phyloP scores from a whole-genome alignment of 2,113 vertebrate species.

The Setophaga coronata region DNA sequence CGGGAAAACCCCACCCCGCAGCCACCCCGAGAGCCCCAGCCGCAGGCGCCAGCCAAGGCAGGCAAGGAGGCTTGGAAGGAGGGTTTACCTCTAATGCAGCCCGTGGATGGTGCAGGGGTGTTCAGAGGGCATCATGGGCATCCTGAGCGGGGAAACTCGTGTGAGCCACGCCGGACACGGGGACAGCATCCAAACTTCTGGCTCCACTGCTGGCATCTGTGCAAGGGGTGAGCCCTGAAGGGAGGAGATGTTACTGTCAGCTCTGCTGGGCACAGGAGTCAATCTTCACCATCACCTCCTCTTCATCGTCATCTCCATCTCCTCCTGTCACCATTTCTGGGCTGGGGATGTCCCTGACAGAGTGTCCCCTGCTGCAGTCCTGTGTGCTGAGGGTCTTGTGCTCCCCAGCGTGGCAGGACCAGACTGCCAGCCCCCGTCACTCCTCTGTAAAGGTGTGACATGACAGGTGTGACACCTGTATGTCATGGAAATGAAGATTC shows the following conservation, averaged over 20 bases:
- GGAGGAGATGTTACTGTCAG: not conserved
- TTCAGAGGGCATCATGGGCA: not conserved
- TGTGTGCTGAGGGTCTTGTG: not conserved
- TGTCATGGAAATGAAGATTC: not conserved
- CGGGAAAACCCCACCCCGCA: accelerated
- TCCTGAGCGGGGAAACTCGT: not conserved
- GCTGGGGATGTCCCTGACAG: too few species aligned
- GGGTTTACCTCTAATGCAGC: not conserved
- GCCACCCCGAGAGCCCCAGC: accelerated
- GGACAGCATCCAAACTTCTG: not conserved
- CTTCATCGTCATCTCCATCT: not conserved
- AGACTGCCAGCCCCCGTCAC: not conserved
- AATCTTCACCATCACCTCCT: not conserved
- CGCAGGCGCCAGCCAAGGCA: not conserved
- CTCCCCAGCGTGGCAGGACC: accelerated
- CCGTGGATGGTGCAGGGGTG: not conserved
- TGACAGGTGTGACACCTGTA: not conserved
- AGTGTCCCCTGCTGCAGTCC: not conserved
- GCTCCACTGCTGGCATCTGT: too few species aligned
- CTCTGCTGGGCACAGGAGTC: not conserved
- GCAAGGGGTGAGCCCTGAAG: not conserved
- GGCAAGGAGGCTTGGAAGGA: too few species aligned
- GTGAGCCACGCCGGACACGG: not conserved
- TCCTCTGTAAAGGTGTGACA: not conserved
- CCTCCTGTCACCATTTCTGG: not conserved